Base-by-base conservation (phyloP, 2,797 vertebrate genomes). In the Phrynocephalus forsythii region DNA sequence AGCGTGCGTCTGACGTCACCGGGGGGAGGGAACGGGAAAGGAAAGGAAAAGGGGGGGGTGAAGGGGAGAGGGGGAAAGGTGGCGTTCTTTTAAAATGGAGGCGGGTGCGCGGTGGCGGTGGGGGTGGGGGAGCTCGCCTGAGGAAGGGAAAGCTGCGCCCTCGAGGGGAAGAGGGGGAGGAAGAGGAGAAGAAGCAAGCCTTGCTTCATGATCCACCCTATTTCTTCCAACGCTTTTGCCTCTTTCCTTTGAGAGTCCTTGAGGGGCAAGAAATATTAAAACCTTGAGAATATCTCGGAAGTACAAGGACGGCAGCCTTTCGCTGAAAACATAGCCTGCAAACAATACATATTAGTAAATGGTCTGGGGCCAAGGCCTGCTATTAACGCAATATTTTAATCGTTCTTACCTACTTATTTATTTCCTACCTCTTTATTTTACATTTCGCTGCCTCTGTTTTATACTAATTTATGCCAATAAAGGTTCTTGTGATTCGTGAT, bases 71-170 rank as follows among this genome's bases (percentile, higher is more conserved):
- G 50, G 5, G 7, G 1, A 5, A 18, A 10, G 28, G 16, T 1
- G 16, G 1, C 63, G 44, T 24, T 85, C 6, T 77, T 6, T 0
- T 5, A 79, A 91, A 92, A 94, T 91, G 94, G 92, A 84, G 88
- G 91, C 0, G 38, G 48, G 63, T 83, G 15, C n/a, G 48, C 15
- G 9, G 38, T n/a, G 44, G 16, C 0, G 38, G n/a, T n/a, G 38
- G 38, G 38, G 38, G 38, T 16, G 28, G 1, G 2, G 9, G 52
- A 15, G 52, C 3, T 44, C 38, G 38, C 38, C 38, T 44, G 38
- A 44, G 38, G 38, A 44, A 44, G 50, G 56, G n/a, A 33, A 16
- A 44, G 15, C 30, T 10, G 33, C 9, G 60, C 10, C 38, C 33
- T 3, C 24, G 63, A 38, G 48, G 2, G 1, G 16, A 20, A n/a